phyloP scores from a whole-genome alignment of 2,797 vertebrate species.

The Diplodus sargus region DNA sequence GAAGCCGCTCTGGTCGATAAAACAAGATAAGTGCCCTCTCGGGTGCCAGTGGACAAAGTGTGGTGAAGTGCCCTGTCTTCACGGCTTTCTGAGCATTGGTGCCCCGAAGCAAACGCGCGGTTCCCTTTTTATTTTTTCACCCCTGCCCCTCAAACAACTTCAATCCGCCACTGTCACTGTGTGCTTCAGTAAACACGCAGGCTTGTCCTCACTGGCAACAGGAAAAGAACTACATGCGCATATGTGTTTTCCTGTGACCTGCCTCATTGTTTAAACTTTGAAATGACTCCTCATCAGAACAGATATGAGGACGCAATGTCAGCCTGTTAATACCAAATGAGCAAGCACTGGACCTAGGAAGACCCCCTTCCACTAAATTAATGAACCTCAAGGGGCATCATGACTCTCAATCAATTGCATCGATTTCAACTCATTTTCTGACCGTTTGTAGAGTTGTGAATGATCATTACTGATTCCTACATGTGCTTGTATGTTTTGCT shows the following conservation, averaged over 20 bases:
- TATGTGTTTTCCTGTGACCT: neutral
- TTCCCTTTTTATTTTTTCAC: too few species aligned
- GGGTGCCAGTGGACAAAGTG: too few species aligned
- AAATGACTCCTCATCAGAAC: neutral
- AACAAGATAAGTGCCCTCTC: too few species aligned
- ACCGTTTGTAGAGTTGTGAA: neutral
- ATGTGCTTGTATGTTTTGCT: neutral
- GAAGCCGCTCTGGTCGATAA: too few species aligned
- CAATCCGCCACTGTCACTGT: neutral
- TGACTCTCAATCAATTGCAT: neutral
- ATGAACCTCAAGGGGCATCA: neutral
- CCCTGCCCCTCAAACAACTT: too few species aligned
- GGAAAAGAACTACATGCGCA: neutral
- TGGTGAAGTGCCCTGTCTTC: neutral
- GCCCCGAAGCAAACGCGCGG: too few species aligned
- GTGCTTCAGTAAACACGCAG: neutral
- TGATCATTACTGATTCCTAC: neutral
- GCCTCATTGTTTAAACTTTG: neutral
- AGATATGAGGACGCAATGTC: neutral
- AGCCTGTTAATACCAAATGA: neutral
- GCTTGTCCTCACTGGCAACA: neutral
- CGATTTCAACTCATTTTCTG: neutral
- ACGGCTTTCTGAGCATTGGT: too few species aligned
- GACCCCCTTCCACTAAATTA: neutral
- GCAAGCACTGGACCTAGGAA: neutral